A percentile compares a stretch with the other conserved stretches of the same genome.
phyloP scores from a whole-genome alignment of 1,140 invertebrate genomes.

The Drosophila oshimai region DNA sequence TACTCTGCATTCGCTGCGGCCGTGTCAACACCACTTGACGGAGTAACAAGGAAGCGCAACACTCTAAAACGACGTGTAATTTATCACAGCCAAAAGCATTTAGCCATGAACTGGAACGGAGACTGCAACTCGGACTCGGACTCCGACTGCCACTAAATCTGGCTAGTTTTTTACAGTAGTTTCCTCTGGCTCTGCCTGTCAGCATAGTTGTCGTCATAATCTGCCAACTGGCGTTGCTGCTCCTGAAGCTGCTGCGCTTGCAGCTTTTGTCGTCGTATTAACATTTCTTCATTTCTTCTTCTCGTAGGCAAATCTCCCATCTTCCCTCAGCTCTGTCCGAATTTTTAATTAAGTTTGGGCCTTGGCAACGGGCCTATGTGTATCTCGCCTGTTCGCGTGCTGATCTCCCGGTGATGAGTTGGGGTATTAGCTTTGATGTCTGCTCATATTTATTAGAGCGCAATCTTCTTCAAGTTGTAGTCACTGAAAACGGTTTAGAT shows the following conservation, averaged over 20 bases:
- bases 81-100: conserved; percentile 76
- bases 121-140: conserved; percentile 1
- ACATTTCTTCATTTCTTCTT: conserved; percentile 60
- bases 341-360: conserved; percentile 74
- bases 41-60: conserved; percentile 76
- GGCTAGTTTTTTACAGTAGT: conserved; percentile 10
- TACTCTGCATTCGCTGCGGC: conserved; percentile 37
- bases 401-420: conserved; percentile 74
- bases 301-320: conserved; percentile 58
- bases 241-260: conserved; percentile 19
- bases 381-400: conserved; percentile 59
- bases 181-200: conserved; percentile 28
- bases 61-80: conserved; percentile 74
- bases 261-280: conserved; percentile 35
- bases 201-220: conserved; percentile 49
- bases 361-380: conserved; percentile 37
- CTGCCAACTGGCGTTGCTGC: conserved; percentile 19
- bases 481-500: background rate
- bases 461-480: conserved; percentile 60
- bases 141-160: conserved; percentile 7
- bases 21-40: conserved; percentile 75
- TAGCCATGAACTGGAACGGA: conserved; percentile 69
- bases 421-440: conserved; percentile 74
- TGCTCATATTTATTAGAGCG: conserved; percentile 79
- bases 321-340: conserved; percentile 22